Evolutionary conservation across 2,113 vertebrate species (phyloP).

Genomic region (Ochotona princeps): DNA sequence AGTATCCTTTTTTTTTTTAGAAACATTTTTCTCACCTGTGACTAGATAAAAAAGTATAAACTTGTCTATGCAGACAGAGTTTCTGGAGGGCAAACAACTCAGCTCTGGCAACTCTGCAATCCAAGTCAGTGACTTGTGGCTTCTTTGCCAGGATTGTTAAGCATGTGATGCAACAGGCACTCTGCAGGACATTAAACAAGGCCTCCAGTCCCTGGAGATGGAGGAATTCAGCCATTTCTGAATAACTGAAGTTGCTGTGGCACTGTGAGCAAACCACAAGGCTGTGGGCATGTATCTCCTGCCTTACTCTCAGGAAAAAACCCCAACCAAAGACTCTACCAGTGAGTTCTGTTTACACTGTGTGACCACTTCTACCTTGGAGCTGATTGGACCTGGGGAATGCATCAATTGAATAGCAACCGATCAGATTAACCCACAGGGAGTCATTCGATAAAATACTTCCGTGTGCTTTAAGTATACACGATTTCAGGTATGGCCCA

Average conservation of each 20-base stretch:
- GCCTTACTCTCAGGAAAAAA: neutral
- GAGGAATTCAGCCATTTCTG: neutral
- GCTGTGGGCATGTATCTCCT: fast-evolving
- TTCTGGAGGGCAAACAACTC: neutral
- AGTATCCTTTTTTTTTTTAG: neutral
- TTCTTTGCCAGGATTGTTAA: neutral
- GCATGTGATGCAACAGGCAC: neutral
- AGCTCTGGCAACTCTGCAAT: neutral
- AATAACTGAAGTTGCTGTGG: neutral
- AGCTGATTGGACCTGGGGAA: neutral
- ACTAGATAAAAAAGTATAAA: constrained; percentile 3
- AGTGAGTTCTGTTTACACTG: neutral
- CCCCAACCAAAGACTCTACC: neutral
- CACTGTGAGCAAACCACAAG: neutral
- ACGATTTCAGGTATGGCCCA: neutral
- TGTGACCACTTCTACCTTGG: neutral
- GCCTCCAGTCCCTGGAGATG: neutral
- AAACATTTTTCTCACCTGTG: neutral
- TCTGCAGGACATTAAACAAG: neutral
- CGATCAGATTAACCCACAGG: neutral
- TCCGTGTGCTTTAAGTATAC: neutral
- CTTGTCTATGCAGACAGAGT: neutral
- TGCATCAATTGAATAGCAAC: neutral
- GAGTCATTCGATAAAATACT: neutral
- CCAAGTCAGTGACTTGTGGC: neutral